These are phyloP conservation scores for Drosophila dives DNA, from an alignment of 2,888 invertebrate species.

Conservation along the genomic window DNA sequence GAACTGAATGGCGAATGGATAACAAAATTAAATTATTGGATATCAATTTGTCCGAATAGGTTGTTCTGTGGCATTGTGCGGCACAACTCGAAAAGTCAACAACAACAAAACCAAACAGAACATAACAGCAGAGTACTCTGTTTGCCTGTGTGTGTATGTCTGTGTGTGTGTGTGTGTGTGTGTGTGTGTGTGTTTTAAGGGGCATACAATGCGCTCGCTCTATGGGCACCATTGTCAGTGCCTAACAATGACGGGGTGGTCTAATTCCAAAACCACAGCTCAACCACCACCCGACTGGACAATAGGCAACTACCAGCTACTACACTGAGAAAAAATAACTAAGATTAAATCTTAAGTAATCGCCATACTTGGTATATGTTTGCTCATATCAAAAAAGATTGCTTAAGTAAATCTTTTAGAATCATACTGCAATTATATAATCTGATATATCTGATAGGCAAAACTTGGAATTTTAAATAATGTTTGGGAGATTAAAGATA, in stretches of 20 bases:
- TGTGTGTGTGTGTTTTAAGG: conserved; percentile 35
- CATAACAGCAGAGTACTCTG: conserved; percentile 10
- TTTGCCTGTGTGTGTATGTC: conserved; percentile 27
- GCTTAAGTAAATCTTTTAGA: neutral
- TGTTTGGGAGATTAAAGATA: neutral
- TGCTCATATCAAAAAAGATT: no score
- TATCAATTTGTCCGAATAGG: conserved; percentile 73
- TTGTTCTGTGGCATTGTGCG: conserved; percentile 62
- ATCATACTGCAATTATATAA: neutral
- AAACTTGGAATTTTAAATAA: neutral
- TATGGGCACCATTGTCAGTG: conserved; percentile 69
- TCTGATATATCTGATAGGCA: neutral
- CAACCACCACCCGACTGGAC: conserved; percentile 56
- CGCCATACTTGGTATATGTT: no score
- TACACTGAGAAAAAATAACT: conserved; percentile 6
- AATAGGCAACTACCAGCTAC: conserved; percentile 56
- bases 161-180: conserved; percentile 31
- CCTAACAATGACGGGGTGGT: conserved; percentile 69
- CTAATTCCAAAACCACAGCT: conserved; percentile 38
- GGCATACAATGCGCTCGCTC: conserved; percentile 58
- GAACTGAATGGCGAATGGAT: conserved; percentile 65
- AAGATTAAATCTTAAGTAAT: neutral
- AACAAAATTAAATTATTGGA: conserved; percentile 81
- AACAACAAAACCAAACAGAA: conserved; percentile 42
- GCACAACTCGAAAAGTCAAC: conserved; percentile 75